These are phyloP conservation scores for Orthonychiurus folsomi DNA, from an alignment of 2,888 invertebrate species.

Conservation along the genomic window DNA sequence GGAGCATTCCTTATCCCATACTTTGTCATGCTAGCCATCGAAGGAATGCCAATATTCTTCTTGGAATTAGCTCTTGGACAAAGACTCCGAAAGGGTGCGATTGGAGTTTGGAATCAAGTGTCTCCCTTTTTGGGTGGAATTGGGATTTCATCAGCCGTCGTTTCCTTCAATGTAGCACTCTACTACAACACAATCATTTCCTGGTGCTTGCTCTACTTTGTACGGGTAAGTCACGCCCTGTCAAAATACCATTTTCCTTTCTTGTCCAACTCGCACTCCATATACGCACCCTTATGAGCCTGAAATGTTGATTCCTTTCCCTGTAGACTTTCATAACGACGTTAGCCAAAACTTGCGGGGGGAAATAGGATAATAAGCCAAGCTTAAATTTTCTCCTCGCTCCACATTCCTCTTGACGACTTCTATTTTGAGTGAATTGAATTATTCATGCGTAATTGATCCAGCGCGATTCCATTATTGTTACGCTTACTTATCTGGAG, in stretches of 20 bases:
- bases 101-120: constrained; percentile 76
- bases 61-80: constrained; percentile 92
- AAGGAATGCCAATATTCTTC: constrained; percentile 93
- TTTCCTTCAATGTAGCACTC: constrained; percentile 90
- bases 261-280: neutral
- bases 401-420: no score
- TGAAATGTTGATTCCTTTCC: no score
- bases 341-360: no score
- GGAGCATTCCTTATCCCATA: constrained; percentile 95
- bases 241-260: constrained; percentile 4
- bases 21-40: constrained; percentile 86
- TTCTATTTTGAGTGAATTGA: no score
- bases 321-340: neutral
- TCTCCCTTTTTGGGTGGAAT: constrained; percentile 61
- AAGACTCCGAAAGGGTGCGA: constrained; percentile 81
- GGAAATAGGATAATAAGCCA: no score
- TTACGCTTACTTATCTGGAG: no score
- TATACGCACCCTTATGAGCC: no score
- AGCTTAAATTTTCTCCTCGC: no score
- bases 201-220: constrained; percentile 92
- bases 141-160: constrained; percentile 87
- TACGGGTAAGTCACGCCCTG: constrained; percentile 50
- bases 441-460: no score
- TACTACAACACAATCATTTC: constrained; percentile 98
- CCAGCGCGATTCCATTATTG: no score